Base-by-base conservation (phyloP, 2,888 invertebrate genomes). In the Macaria notata region DNA sequence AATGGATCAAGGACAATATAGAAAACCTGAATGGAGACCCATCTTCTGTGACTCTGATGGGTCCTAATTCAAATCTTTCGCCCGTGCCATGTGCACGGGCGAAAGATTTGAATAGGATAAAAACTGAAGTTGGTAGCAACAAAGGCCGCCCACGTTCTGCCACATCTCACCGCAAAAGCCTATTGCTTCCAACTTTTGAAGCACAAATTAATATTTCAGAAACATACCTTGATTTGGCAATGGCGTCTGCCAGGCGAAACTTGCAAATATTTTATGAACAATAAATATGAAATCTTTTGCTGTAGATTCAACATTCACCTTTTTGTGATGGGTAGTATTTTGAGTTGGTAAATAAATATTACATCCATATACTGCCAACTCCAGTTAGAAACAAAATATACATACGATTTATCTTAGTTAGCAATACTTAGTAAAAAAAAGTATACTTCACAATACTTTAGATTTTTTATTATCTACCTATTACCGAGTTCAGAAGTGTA, bases 1-100 rank as follows among this genome's bases (percentile, higher is more conserved):
- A 97, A 66, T 99, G 99, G 99, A 94, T 99, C 60, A 96, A 96
- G 72, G 97, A 97, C 75, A 99, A 99, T 81, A 96, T 99, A 39
- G 96, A 93, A 6, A 95, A 95, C 45, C 97, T 99, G 76, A 97
- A 97, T 33, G 99, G 99, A 0, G 97, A 99, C 84, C 95, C 96
- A 0, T 92, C 93, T 53, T 94, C 95, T 9, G 96, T 99, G 41
- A 99, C 99, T 0, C 84, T 99, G 50, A 95, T 98, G 92, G 99
- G 99, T n/a, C n/a, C n/a, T n/a, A n/a, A n/a, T n/a, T n/a, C n/a
- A n/a, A n/a, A n/a, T n/a, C n/a, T n/a, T n/a, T n/a, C n/a, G n/a
- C n/a, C n/a, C n/a, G n/a, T n/a, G n/a, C 0, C 98, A 99, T 76
- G 98, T n/a, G 98, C 6, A 96, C 97, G 9, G 99, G 99, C 0